Conservation (phyloP, 2,888 invertebrate species). For the Brassicogethes aeneus region DNA sequence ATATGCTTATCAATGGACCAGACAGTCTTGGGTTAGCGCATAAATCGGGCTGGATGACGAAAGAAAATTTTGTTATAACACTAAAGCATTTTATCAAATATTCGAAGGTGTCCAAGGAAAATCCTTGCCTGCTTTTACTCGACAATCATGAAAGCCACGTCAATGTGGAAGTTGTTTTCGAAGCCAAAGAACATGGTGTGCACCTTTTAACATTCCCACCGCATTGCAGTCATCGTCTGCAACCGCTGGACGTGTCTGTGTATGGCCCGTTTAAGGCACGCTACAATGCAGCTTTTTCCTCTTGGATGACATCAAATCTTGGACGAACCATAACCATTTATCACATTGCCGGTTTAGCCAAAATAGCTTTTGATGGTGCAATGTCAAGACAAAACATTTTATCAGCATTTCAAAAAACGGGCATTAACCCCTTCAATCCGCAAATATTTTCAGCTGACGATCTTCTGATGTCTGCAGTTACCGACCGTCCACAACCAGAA, state of each 20-base stretch:
- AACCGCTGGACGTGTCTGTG: constrained; percentile 11
- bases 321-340: constrained; percentile 9
- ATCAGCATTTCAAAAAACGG: constrained; percentile 12
- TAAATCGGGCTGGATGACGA: constrained; percentile 9
- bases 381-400: constrained; percentile 9
- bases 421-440: constrained; percentile 4
- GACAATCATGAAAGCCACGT: constrained; percentile 11
- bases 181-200: constrained; percentile 6
- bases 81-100: constrained; percentile 8
- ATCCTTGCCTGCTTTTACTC: constrained; percentile 6
- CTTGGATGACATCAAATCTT: constrained; percentile 7
- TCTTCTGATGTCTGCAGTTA: constrained; percentile 5
- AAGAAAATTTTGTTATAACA: constrained; percentile 6
- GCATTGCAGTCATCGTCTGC: constrained; percentile 11
- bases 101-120: constrained; percentile 3
- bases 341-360: constrained; percentile 2
- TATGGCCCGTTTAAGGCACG: constrained; percentile 10
- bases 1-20: constrained; percentile 8
- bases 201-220: constrained; percentile 9
- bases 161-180: constrained; percentile 5
- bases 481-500: constrained; percentile 2
- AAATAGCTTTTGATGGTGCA: constrained; percentile 6
- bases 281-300: constrained; percentile 3
- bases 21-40: constrained; percentile 8
- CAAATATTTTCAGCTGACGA: constrained; percentile 6